Percentiles rank a stretch among this genome's conserved stretches.
Evolutionary conservation across 2,113 vertebrate genomes (phyloP).

Genomic region (Egretta garzetta): DNA sequence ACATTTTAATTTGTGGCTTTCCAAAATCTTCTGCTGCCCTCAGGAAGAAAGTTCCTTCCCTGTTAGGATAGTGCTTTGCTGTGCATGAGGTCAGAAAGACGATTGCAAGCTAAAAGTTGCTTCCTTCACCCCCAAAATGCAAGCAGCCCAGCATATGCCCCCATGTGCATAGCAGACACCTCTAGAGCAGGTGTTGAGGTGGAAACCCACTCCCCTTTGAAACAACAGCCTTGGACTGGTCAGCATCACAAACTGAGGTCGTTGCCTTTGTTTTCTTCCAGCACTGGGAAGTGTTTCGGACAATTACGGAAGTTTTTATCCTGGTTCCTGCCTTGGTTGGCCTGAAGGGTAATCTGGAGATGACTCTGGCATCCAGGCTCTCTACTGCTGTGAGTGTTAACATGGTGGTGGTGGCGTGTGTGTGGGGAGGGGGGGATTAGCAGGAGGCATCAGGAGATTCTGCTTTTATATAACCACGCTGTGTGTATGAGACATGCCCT

Average conservation of each 20-base stretch:
- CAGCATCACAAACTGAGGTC: not conserved
- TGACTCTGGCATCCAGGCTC: slow-evolving; percentile 93
- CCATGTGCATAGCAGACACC: not conserved
- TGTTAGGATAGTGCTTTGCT: not conserved
- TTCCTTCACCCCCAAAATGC: not conserved
- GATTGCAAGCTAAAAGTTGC: not conserved
- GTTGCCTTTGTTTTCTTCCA: slow-evolving; percentile 57
- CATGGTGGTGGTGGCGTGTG: not conserved
- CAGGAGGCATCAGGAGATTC: not conserved
- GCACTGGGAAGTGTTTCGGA: slow-evolving; percentile 91
- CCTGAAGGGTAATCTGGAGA: slow-evolving; percentile 96
- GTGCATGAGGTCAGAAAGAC: not conserved
- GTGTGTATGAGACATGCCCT: not conserved
- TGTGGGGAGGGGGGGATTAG: not conserved
- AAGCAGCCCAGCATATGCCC: not conserved
- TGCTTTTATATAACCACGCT: not conserved
- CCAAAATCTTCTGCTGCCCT: not conserved
- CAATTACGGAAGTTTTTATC: slow-evolving; percentile 87
- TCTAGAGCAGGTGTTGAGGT: not conserved
- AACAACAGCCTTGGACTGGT: not conserved
- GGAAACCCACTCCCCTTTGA: not conserved
- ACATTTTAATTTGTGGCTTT: not conserved
- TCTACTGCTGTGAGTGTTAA: slow-evolving; percentile 88
- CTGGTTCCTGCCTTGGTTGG: slow-evolving; percentile 93
- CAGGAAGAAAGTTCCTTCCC: not conserved